Evolutionary conservation across 2,113 vertebrate genomes (phyloP).

Genomic region (Pionites leucogaster): DNA sequence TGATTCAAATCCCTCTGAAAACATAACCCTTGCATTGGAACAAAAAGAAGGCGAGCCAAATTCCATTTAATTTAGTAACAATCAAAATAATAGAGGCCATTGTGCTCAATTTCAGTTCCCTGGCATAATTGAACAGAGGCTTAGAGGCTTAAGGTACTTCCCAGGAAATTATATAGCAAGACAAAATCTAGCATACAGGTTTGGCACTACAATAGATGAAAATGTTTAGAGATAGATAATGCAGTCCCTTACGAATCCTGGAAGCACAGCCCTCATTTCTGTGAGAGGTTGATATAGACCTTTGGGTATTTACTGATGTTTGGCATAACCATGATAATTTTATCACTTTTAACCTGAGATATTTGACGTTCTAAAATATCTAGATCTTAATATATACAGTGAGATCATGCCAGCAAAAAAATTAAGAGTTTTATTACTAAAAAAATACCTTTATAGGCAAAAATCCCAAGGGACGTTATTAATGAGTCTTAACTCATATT

Average conservation of each 20-base stretch:
- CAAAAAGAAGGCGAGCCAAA: not conserved
- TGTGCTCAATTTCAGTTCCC: not conserved
- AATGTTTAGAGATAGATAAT: not conserved
- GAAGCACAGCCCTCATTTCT: not conserved
- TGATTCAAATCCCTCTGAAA: not conserved
- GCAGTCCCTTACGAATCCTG: not conserved
- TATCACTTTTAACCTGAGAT: not conserved
- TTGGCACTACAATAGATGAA: not conserved
- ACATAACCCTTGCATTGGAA: not conserved
- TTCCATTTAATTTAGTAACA: slow-evolving; percentile 19
- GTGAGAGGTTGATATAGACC: not conserved
- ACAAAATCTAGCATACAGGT: not conserved
- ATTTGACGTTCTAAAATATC: not conserved
- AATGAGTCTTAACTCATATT: not conserved
- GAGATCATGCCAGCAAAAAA: not conserved
- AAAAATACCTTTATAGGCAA: not conserved
- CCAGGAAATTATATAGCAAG: not conserved
- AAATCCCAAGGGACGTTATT: not conserved
- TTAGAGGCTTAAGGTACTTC: not conserved
- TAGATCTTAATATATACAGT: not conserved
- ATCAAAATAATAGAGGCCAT: slow-evolving; percentile 15
- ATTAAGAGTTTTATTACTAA: not conserved
- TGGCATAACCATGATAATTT: not conserved
- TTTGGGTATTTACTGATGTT: not conserved
- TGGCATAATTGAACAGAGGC: not conserved